phyloP scores from a whole-genome alignment of 2,113 vertebrate genomes.

The Lampris megalopsis region DNA sequence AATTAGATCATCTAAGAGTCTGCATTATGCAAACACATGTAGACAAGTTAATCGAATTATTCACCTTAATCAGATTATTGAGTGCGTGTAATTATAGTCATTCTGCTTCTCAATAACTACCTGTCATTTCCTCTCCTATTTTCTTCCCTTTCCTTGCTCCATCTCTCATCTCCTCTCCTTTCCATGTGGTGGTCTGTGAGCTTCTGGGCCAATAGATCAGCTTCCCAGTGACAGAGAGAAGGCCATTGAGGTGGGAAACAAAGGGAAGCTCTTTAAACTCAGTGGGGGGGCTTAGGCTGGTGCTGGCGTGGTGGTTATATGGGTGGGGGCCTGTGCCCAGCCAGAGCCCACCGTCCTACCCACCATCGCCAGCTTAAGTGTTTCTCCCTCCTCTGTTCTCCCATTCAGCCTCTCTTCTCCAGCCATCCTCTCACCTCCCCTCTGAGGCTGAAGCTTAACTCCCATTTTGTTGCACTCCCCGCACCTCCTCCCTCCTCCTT shows the following conservation, averaged over 20 bases:
- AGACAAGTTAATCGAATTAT: too few species aligned
- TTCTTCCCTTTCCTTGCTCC: background rate
- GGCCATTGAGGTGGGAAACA: constrained; percentile 47
- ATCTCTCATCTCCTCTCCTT: background rate
- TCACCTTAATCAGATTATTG: too few species aligned
- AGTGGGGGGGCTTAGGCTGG: constrained; percentile 6
- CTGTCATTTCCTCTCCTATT: background rate
- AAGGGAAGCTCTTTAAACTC: constrained; percentile 39
- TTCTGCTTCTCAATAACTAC: constrained; percentile 1
- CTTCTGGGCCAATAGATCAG: constrained; percentile 43
- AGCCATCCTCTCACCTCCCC: background rate
- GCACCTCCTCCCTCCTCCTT: background rate
- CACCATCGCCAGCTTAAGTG: constrained; percentile 5
- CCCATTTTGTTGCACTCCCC: background rate
- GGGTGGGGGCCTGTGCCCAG: constrained; percentile 35
- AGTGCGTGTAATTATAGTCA: too few species aligned
- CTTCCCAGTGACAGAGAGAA: constrained; percentile 27
- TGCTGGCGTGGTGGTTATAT: constrained; percentile 28
- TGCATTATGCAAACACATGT: too few species aligned
- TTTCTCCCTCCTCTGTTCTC: constrained; percentile 9
- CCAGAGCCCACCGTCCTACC: constrained; percentile 14
- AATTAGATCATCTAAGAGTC: too few species aligned
- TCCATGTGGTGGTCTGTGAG: constrained; percentile 6
- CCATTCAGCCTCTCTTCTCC: background rate
- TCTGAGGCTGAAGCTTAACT: background rate